Evolutionary conservation across 2,888 invertebrate genomes (phyloP), one percentile per base, ranked within the genome.

Genomic region (Synanthedon vespiformis): DNA sequence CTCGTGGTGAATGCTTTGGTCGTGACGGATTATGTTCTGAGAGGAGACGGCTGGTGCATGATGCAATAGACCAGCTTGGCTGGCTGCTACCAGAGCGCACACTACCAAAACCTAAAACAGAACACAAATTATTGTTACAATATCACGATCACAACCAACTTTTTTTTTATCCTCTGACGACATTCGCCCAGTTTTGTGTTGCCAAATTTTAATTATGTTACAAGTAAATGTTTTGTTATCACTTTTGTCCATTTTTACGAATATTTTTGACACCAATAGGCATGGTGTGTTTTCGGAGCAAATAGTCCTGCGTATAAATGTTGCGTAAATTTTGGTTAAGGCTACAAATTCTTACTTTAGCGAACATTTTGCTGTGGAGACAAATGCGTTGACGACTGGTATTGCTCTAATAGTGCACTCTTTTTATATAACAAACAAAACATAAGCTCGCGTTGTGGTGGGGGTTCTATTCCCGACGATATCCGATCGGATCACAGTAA

Each of bases 351-450:
- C 86, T 86, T 85, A 87, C 87, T 85, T 86, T 85, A 62, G 80
- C 78, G 76, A 77, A 83, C 87, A 87, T 87, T 83, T 80, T 83
- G 81, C 78, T 81, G 73, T 74, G 70, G 72, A 74, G 66, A 75
- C 81, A 77, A 80, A 77, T 77, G 72, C 71, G 69, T 79, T 77
- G 70, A 67, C 64, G 78, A 86, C 83, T 87, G 86, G 70, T 81
- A 68, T 70, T 63, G 67, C 71, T 74, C 64, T 74, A 77, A 75
- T 76, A 77, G 72, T 60, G 73, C 70, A 72, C 75, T 80, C 82
- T 84, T 87, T 86, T 84, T 87, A 87, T 87, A 86, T 86, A 84
- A 82, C 78, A 78, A 85, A 84, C 80, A 84, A 86, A 84, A 80
- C 72, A 76, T 75, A 76, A 77, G 69, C 61, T 59, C 22, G 58